Conservation (phyloP, 1,140 invertebrate genomes). For the Hyphantria cunea region DNA sequence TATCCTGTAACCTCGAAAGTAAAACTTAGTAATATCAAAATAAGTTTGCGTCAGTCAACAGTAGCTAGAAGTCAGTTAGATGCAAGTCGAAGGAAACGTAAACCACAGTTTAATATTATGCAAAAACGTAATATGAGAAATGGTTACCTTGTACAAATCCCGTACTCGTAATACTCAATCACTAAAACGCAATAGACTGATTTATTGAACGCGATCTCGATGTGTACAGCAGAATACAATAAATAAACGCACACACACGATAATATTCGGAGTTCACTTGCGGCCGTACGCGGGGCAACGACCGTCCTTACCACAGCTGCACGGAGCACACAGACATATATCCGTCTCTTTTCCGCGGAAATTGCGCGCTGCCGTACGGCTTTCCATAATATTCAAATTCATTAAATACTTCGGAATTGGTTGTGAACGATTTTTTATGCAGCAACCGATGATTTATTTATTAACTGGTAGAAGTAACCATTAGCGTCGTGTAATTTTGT, state of each 20-base stretch:
- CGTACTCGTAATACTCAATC: conserved; percentile 28
- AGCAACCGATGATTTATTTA: conserved; percentile 27
- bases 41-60: too few species aligned
- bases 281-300: conserved; percentile 72
- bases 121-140: conserved; percentile 5
- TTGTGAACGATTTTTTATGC: conserved; percentile 26
- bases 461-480: conserved; percentile 18
- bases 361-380: conserved; percentile 51
- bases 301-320: conserved; percentile 75
- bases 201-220: conserved; percentile 47
- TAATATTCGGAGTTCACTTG: conserved; percentile 76
- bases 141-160: conserved; percentile 24
- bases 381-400: conserved; percentile 67
- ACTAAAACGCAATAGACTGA: conserved; percentile 26
- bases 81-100: too few species aligned
- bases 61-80: too few species aligned
- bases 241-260: conserved; percentile 72
- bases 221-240: conserved; percentile 50
- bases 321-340: conserved; percentile 56
- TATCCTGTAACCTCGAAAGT: too few species aligned
- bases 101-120: too few species aligned
- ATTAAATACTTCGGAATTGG: conserved; percentile 29
- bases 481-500: background rate
- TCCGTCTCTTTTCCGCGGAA: conserved; percentile 60
- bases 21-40: too few species aligned